Percentiles rank a stretch among this genome's conserved stretches.
Evolutionary conservation across 2,113 vertebrate genomes (phyloP).

Genomic region (Todiramphus saurophagus): DNA sequence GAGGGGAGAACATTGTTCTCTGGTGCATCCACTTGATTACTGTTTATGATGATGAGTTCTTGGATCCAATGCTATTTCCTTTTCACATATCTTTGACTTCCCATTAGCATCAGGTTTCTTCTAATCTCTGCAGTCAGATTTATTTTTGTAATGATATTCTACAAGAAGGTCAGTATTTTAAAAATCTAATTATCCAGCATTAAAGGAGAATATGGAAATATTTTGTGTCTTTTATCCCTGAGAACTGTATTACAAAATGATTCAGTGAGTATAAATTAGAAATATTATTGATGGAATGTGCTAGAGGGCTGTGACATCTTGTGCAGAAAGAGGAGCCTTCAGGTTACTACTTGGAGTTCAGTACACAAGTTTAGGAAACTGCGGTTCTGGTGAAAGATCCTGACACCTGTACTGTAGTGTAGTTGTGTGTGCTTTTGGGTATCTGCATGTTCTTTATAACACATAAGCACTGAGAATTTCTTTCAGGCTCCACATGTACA

Average conservation of each 20-base stretch:
- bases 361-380: not conserved
- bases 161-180: not conserved
- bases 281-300: not conserved
- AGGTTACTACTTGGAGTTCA: not conserved
- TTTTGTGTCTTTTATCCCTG: not conserved
- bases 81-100: not conserved
- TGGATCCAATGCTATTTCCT: not conserved
- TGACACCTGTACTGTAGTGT: not conserved
- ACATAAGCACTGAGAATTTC: not conserved
- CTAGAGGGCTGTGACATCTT: not conserved
- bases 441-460: not conserved
- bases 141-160: not conserved
- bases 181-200: not conserved
- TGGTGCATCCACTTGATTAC: not conserved
- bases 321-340: not conserved
- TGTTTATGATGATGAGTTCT: constrained; percentile 9
- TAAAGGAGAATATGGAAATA: not conserved
- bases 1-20: not conserved
- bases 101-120: not conserved
- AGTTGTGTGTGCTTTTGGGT: not conserved
- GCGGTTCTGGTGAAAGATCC: not conserved
- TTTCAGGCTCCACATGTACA: not conserved
- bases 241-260: not conserved
- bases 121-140: not conserved
- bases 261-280: not conserved